Percentiles rank a stretch among this genome's conserved stretches.
Evolutionary conservation across 1,140 invertebrate species (phyloP).

Genomic region (Archivesica marissinica): DNA sequence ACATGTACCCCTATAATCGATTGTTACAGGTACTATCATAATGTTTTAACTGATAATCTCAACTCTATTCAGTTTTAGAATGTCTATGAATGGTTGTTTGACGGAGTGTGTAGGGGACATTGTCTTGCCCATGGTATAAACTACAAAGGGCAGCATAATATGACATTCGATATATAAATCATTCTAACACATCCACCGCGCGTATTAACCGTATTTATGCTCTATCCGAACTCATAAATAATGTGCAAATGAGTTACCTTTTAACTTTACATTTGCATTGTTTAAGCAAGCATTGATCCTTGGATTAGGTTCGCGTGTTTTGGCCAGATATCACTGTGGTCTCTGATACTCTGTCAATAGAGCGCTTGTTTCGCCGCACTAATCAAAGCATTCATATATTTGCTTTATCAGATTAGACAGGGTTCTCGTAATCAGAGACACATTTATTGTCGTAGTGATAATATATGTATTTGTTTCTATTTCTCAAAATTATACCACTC

Average conservation of each 20-base stretch:
- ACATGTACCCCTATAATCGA: no score
- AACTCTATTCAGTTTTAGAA: no score
- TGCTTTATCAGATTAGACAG: constrained; percentile 46
- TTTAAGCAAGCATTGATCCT: constrained; percentile 52
- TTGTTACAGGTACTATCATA: no score
- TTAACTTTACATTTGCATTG: constrained; percentile 57
- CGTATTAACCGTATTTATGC: constrained; percentile 1
- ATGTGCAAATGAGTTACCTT: constrained; percentile 56
- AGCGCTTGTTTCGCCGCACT: constrained; percentile 19
- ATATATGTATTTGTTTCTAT: constrained; percentile 17
- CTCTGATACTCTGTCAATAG: constrained; percentile 57
- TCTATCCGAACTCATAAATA: constrained; percentile 37
- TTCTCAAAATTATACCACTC: not conserved
- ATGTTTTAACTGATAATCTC: no score
- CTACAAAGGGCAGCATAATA: not conserved
- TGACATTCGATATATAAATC: constrained; percentile 53
- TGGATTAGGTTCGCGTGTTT: constrained; percentile 51
- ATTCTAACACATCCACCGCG: constrained; percentile 37
- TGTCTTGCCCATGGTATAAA: not conserved
- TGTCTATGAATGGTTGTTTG: no score
- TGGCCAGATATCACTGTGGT: constrained; percentile 34
- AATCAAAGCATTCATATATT: constrained; percentile 52
- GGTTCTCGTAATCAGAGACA: constrained; percentile 31
- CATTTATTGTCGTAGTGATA: constrained; percentile 20
- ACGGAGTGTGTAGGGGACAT: no score